phyloP scores from a whole-genome alignment of 2,113 vertebrate species.

The Egretta garzetta region DNA sequence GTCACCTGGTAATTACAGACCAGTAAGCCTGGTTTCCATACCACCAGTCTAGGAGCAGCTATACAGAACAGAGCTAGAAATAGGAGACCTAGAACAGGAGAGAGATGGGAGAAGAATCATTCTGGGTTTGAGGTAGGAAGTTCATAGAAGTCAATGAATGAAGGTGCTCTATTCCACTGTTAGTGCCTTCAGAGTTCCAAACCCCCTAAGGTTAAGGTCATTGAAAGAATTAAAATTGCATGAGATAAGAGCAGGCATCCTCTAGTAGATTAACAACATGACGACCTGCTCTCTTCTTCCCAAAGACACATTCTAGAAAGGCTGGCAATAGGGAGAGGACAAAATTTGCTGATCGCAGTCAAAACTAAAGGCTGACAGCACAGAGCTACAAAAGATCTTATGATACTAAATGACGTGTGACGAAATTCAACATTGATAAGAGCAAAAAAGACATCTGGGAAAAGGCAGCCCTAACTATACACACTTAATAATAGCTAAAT shows the following conservation, averaged over 20 bases:
- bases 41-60: background rate
- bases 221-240: background rate
- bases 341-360: background rate
- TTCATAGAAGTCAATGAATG: background rate
- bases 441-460: background rate
- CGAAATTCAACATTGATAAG: background rate
- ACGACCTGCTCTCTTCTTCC: background rate
- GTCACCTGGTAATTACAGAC: background rate
- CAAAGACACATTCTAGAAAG: background rate
- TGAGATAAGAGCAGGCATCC: background rate
- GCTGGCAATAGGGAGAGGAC: background rate
- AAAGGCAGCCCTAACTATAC: background rate
- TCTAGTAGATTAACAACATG: background rate
- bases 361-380: background rate
- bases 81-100: background rate
- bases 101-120: background rate
- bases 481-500: background rate
- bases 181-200: background rate
- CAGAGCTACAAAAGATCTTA: background rate
- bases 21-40: background rate
- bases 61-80: background rate
- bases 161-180: background rate
- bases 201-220: background rate
- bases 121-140: background rate
- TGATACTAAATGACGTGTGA: background rate